phyloP scores from a whole-genome alignment of 2,888 invertebrate species.

The Mesopsocus fuscifrons region DNA sequence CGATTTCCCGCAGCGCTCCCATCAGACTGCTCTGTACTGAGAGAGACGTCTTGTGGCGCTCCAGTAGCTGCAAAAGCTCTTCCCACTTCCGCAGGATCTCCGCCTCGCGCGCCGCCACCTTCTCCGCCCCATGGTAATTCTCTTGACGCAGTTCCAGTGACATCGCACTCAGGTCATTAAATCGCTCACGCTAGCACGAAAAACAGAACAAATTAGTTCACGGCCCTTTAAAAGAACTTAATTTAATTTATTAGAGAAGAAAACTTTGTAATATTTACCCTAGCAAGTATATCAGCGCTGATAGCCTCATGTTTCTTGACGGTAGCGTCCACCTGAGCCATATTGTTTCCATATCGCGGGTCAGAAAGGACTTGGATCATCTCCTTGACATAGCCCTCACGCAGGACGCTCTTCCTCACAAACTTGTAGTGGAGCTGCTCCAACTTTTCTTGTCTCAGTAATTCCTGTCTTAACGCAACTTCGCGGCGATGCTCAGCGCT shows the following conservation, averaged over 20 bases:
- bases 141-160: slow-evolving; percentile 79
- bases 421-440: slow-evolving; percentile 94
- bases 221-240: too few relatives aligned
- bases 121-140: slow-evolving; percentile 76
- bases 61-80: slow-evolving; percentile 62
- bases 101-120: slow-evolving; percentile 46
- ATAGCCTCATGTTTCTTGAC: slow-evolving; percentile 98
- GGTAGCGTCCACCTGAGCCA: slow-evolving; percentile 89
- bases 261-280: too few relatives aligned
- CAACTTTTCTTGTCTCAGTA: slow-evolving; percentile 76
- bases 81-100: slow-evolving; percentile 78
- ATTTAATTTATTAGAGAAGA: too few relatives aligned
- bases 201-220: slow-evolving; percentile 7
- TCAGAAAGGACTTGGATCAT: slow-evolving; percentile 92
- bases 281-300: slow-evolving; percentile 85
- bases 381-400: slow-evolving; percentile 91
- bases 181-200: slow-evolving; percentile 56
- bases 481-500: slow-evolving; percentile 87
- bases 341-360: slow-evolving; percentile 74
- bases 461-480: slow-evolving; percentile 75
- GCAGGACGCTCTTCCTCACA: slow-evolving; percentile 80
- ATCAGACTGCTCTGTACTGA: slow-evolving; percentile 67
- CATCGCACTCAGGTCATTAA: slow-evolving; percentile 85
- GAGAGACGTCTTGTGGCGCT: slow-evolving; percentile 60
- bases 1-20: slow-evolving; percentile 77